phyloP scores from a whole-genome alignment of 2,113 vertebrate genomes.

The Pygoscelis antarcticus region DNA sequence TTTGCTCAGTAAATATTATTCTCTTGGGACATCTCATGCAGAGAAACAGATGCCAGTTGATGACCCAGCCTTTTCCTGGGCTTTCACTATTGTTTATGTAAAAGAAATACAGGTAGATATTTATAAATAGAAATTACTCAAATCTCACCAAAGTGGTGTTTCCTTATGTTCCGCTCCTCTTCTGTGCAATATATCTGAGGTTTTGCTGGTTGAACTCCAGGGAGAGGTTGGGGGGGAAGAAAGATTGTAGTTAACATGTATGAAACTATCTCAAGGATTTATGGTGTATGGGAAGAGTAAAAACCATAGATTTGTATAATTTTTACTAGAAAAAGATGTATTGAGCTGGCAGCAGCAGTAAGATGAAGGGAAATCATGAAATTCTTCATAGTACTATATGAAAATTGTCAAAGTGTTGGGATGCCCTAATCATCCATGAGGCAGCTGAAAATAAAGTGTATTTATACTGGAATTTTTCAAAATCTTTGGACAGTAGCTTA shows the following conservation, averaged over 20 bases:
- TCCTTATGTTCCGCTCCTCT: not conserved
- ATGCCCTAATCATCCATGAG: constrained; percentile 54
- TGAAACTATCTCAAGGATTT: constrained; percentile 58
- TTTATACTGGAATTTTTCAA: constrained; percentile 65
- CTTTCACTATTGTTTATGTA: constrained; percentile 29
- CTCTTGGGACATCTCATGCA: constrained; percentile 34
- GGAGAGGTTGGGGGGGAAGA: not conserved
- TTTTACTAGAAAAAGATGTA: constrained; percentile 71
- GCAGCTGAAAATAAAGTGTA: constrained; percentile 51
- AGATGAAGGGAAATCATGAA: constrained; percentile 62
- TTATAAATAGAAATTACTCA: constrained; percentile 48
- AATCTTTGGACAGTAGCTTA: constrained; percentile 65
- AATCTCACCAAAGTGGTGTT: constrained; percentile 36
- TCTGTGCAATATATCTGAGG: not conserved
- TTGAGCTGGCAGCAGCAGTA: constrained; percentile 41
- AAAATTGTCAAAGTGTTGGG: constrained; percentile 69
- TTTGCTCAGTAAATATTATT: constrained; percentile 38
- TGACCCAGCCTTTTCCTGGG: constrained; percentile 7
- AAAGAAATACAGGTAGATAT: constrained; percentile 34
- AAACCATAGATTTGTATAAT: constrained; percentile 63
- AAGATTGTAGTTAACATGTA: constrained; percentile 12
- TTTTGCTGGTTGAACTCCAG: constrained; percentile 23
- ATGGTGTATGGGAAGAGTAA: constrained; percentile 25
- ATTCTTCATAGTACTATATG: constrained; percentile 64
- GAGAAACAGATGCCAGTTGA: constrained; percentile 50